Evolutionary conservation across 2,888 invertebrate genomes (phyloP).

Genomic region (Phaonia tiefii): DNA sequence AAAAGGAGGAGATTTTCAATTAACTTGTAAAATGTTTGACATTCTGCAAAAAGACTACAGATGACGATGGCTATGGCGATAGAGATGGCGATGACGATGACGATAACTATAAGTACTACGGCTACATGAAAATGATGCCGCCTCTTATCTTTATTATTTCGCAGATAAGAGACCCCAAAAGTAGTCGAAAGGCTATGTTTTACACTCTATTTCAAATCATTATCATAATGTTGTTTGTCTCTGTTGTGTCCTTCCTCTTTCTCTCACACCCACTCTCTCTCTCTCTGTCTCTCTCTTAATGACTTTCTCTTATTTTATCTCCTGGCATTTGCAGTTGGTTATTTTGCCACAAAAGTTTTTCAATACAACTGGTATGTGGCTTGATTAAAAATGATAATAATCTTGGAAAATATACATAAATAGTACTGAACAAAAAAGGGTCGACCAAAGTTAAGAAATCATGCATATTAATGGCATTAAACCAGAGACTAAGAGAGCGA

Average conservation of each 20-base stretch:
- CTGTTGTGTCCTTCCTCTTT: constrained; percentile 1
- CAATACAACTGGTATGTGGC: constrained; percentile 58
- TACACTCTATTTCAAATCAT: constrained; percentile 66
- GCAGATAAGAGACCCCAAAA: constrained; percentile 47
- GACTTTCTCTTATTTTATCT: not conserved
- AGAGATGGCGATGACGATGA: constrained; percentile 5
- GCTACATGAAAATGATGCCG: constrained; percentile 25
- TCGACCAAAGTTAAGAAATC: constrained; percentile 41
- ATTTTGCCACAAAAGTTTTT: constrained; percentile 57
- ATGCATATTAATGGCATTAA: constrained; percentile 59
- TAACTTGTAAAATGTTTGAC: constrained; percentile 47
- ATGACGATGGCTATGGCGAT: constrained; percentile 8
- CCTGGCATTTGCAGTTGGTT: not conserved
- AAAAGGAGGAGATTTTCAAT: constrained; percentile 55
- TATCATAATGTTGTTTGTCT: constrained; percentile 62
- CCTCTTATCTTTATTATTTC: constrained; percentile 61
- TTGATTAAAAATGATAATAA: constrained; percentile 48
- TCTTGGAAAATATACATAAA: constrained; percentile 30
- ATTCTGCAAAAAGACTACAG: constrained; percentile 29
- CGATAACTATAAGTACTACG: not conserved
- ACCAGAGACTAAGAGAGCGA: constrained; percentile 29
- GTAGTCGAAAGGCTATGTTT: constrained; percentile 58
- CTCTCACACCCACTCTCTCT: not conserved
- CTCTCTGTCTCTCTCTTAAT: not conserved
- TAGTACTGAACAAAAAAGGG: constrained; percentile 28